A percentile compares a stretch with the other conserved stretches of the same genome.
These are phyloP conservation scores for Heterocephalus glaber DNA, from an alignment of 2,113 vertebrate species.

Conservation along the genomic window DNA sequence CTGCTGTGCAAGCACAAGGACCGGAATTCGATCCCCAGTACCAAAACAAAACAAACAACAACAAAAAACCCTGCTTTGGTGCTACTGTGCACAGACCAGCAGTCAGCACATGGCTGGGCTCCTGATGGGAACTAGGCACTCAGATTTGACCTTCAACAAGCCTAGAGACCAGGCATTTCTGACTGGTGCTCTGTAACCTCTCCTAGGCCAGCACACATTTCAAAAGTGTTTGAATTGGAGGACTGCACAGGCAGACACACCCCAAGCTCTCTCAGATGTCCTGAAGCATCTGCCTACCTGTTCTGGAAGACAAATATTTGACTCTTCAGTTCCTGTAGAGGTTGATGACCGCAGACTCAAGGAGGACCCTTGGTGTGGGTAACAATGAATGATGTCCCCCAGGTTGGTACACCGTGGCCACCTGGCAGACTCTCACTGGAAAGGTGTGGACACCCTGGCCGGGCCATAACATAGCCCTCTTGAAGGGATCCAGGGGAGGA, in stretches of 20 bases:
- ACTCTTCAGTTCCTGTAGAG: neutral
- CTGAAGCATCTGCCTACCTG: neutral
- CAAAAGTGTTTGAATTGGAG: neutral
- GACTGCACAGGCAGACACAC: neutral
- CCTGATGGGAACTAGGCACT: neutral
- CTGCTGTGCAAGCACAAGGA: no score
- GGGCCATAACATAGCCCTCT: neutral
- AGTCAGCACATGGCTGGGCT: accelerated
- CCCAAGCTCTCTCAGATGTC: neutral
- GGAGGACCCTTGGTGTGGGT: neutral
- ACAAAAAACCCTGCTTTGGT: neutral
- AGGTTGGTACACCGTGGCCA: neutral
- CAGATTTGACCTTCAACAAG: neutral
- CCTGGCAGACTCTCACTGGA: neutral
- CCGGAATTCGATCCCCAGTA: no score
- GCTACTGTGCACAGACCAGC: no score
- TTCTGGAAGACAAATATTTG: neutral
- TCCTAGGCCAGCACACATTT: neutral
- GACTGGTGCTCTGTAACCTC: neutral
- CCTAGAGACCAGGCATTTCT: neutral
- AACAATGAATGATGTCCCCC: neutral
- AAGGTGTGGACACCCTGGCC: neutral
- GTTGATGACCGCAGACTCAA: neutral
- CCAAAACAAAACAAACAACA: no score
- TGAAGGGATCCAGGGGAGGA: neutral